Evolutionary conservation across 1,140 invertebrate species (phyloP).

Genomic region (Luehdorfia chinensis): DNA sequence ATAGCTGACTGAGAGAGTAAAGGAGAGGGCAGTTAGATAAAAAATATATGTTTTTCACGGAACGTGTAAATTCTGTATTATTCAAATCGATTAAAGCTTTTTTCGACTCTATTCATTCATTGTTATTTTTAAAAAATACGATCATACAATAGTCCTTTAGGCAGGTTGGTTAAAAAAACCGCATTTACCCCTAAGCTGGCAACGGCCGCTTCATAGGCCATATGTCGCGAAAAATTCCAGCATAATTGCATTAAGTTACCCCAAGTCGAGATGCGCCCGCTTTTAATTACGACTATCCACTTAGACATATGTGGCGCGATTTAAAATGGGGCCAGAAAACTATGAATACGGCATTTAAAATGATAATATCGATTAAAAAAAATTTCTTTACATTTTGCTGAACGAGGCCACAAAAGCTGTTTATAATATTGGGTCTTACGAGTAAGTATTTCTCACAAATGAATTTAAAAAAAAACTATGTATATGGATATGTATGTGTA

Average conservation of each 20-base stretch:
- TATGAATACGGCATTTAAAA: not conserved
- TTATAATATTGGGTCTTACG: too few relatives aligned
- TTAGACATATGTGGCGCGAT: constrained; percentile 65
- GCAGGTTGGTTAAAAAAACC: constrained; percentile 26
- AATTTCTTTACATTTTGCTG: too few relatives aligned
- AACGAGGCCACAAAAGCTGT: too few relatives aligned
- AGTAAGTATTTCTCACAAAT: too few relatives aligned
- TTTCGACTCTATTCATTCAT: too few relatives aligned
- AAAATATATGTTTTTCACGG: too few relatives aligned
- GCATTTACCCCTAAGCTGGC: constrained; percentile 30
- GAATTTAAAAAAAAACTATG: too few relatives aligned
- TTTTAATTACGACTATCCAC: constrained; percentile 70
- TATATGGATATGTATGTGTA: too few relatives aligned
- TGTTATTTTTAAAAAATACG: constrained; percentile 8
- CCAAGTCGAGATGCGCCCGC: constrained; percentile 47
- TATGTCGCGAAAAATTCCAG: constrained; percentile 72
- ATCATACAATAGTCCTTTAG: constrained; percentile 4
- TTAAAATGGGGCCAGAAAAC: constrained; percentile 5
- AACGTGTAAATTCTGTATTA: too few relatives aligned
- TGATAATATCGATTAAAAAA: not conserved
- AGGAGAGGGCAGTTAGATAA: too few relatives aligned
- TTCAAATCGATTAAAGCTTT: too few relatives aligned
- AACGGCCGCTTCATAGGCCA: constrained; percentile 46
- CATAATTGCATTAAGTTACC: constrained; percentile 72
- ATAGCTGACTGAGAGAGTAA: too few relatives aligned